Base-by-base conservation (phyloP, 2,888 invertebrate species). In the Perithous albicinctus region DNA sequence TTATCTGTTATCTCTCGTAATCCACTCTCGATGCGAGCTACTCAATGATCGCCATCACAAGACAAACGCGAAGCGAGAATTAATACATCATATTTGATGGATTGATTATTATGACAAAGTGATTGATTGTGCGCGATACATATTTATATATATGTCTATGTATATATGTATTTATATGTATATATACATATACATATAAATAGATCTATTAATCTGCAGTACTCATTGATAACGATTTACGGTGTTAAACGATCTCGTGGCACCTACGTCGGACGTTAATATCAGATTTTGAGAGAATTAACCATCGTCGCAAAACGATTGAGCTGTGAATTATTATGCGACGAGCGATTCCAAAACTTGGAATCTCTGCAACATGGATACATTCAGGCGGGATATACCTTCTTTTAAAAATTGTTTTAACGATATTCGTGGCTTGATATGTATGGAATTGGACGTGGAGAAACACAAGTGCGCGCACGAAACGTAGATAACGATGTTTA, bases 51-150 rank as follows among this genome's bases (percentile, higher is more conserved):
- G 46, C 29, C 12, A 23, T 48, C 23, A 23, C 23, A 18, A 29
- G 12, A 54, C 32, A 1, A 10, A 20, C 56, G 32, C 56, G 32
- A 32, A 15, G 43, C 56, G 41, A 63, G 12, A 29, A 72, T 59
- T 20, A 59, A 38, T 18, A 12, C n/a, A 64, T 64, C n/a, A n/a
- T 59, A 72, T 46, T 54, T 43, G 77, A 54, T 51, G 77, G 77
- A 77, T 77, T 63, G 69, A 70, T 70, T 32, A 26, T 56, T 56
- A 29, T 63, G 63, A 18, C 61, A 69, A 56, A 77, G 77, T 77
- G 77, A 77, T 77, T 70, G 51, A 70, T 77, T 69, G 77, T 77
- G 77, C 77, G 77, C 63, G 77, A 61, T 59, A 76, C n/a, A 12
- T n/a, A 51, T 23, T 2, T 23, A 20, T 18, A 51, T 20, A 1